Evolutionary conservation across 2,888 invertebrate species (phyloP).

Genomic region (Drosophila phalerata): DNA sequence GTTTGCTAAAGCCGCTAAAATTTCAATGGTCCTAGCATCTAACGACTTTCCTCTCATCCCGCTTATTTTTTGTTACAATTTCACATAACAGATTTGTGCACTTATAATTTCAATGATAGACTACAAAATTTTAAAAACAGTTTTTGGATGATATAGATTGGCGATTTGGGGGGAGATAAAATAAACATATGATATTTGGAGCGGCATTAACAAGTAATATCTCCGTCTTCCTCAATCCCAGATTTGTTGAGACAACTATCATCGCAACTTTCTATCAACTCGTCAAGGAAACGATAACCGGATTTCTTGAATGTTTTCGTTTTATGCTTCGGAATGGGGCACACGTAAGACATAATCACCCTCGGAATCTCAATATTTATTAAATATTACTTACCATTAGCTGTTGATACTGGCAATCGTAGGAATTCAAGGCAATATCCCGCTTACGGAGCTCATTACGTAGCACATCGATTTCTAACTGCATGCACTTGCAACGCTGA

Average conservation of each 20-base stretch:
- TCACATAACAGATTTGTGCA: conserved; percentile 13
- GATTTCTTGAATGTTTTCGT: conserved; percentile 56
- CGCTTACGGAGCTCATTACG: conserved; percentile 73
- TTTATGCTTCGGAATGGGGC: conserved; percentile 49
- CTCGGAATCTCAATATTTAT: not conserved
- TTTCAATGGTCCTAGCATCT: conserved; percentile 39
- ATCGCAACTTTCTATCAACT: conserved; percentile 57
- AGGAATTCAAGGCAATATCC: conserved; percentile 72
- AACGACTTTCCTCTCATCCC: conserved; percentile 59
- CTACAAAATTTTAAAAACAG: conserved; percentile 42
- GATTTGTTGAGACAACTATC: conserved; percentile 50
- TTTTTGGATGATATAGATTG: not conserved
- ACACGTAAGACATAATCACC: conserved; percentile 10
- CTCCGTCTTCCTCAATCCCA: conserved; percentile 50
- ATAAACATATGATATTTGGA: not conserved
- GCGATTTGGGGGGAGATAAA: conserved; percentile 10
- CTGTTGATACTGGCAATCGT: conserved; percentile 74
- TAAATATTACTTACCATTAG: conserved; percentile 54
- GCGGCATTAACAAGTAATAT: conserved; percentile 49
- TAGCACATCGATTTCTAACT: conserved; percentile 71
- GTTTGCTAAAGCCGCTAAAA: conserved; percentile 20
- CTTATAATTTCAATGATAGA: conserved; percentile 50
- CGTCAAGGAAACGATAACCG: conserved; percentile 67
- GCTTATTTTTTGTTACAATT: not conserved
- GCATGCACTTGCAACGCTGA: conserved; percentile 60